Percentiles rank a stretch among this genome's conserved stretches.
Conservation (phyloP, 2,888 invertebrate species). For the Syrphus vitripennis region DNA sequence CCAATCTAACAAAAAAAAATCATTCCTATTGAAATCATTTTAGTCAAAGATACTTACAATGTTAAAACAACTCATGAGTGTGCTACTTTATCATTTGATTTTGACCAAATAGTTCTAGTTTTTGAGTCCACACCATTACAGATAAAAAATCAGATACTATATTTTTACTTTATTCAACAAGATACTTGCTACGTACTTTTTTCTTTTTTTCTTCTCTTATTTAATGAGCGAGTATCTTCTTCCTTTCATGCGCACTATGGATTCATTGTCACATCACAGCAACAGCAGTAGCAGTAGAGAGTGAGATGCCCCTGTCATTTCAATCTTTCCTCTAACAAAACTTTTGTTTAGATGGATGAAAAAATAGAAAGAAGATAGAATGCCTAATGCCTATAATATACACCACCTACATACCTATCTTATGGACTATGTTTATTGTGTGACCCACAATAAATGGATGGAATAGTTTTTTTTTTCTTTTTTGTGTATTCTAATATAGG, state of each 20-base stretch:
- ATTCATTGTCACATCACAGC: conserved; percentile 30
- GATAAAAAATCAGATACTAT: not conserved
- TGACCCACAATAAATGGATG: conserved; percentile 58
- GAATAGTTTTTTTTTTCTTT: too few relatives aligned
- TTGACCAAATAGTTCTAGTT: conserved; percentile 53
- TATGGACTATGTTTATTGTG: conserved; percentile 25
- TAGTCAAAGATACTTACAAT: conserved; percentile 32
- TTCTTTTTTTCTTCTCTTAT: not conserved
- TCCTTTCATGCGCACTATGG: conserved; percentile 67
- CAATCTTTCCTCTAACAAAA: not conserved
- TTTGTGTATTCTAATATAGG: conserved; percentile 35
- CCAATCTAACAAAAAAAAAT: not conserved
- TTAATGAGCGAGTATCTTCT: conserved; percentile 51
- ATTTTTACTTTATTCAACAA: not conserved
- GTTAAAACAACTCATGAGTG: conserved; percentile 10
- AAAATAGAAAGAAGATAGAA: conserved; percentile 15
- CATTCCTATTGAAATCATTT: conserved; percentile 28
- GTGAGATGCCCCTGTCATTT: conserved; percentile 26
- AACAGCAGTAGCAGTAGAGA: not conserved
- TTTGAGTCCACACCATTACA: conserved; percentile 21
- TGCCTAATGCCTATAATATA: too few relatives aligned
- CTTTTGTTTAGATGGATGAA: not conserved
- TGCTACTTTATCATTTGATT: conserved; percentile 47
- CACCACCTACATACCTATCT: not conserved
- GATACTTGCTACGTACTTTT: conserved; percentile 1